These are phyloP conservation scores for Gallinago media DNA, from an alignment of 2,113 vertebrate species.

Conservation along the genomic window DNA sequence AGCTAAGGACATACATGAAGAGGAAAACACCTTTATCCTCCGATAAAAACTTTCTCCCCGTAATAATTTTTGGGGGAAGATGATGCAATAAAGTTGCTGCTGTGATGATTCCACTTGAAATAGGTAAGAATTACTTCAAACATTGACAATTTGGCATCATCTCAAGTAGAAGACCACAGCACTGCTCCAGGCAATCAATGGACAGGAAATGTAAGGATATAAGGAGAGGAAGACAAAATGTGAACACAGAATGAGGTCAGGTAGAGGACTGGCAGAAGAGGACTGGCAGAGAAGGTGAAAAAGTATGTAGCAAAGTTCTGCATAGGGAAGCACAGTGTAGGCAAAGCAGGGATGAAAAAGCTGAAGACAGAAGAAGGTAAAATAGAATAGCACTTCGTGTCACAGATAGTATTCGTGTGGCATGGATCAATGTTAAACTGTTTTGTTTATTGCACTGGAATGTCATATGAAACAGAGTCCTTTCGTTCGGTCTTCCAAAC, in stretches of 20 bases:
- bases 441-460: not conserved
- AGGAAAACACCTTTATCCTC: not conserved
- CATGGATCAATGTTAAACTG: not conserved
- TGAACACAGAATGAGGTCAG: not conserved
- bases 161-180: not conserved
- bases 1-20: not conserved
- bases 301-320: not conserved
- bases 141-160: not conserved
- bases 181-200: not conserved
- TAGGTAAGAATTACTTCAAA: not conserved
- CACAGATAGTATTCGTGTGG: not conserved
- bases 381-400: not conserved
- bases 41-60: not conserved
- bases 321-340: not conserved
- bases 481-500: not conserved
- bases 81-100: not conserved
- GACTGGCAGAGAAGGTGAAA: not conserved
- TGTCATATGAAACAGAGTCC: not conserved
- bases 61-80: not conserved
- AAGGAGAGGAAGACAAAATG: not conserved
- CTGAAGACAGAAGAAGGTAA: not conserved
- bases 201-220: not conserved
- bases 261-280: not conserved
- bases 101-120: not conserved
- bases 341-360: not conserved